Evolutionary conservation across 2,113 vertebrate species (phyloP), one percentile per base, ranked within the genome.

Genomic region (Myrmecobius fasciatus): DNA sequence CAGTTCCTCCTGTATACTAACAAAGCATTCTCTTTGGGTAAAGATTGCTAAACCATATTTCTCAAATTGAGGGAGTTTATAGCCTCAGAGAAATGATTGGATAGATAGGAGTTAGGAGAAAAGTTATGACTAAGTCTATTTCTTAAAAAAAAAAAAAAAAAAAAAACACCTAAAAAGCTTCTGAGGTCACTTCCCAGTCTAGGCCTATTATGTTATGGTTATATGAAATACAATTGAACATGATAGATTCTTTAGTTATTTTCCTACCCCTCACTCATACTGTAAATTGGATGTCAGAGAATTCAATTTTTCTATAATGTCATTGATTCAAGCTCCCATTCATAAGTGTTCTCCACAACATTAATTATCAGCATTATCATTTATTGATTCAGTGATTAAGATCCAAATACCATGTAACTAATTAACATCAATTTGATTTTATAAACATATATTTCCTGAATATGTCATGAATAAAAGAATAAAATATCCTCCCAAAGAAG

Each of bases 1-100:
- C 26, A 92, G 46, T 88, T 91, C 75, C 24, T 90, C 88, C 14
- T 88, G 53, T 88, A 94, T 91, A 92, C 22, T 94, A 92, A 92
- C 1, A 92, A 95, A 96, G 94, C 31, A 54, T 47, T 52, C 31
- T 53, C 28, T 17, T 53, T 96, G 92, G 20, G 25, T 83, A 89
- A 91, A 93, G 91, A 20, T 83, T 89, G 28, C 51, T 89, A 53
- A 47, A 2, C 48, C 94, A 3, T 67, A 90, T 94, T 91, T 93
- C 54, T 10, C 89, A 36, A 95, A 92, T 0, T 83, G 67, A 1
- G 56, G 10, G 11, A 14, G 48, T 53, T 8, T 91, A 53, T 0
- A 28, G 26, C 6, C 26, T 2, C 7, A 94, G 25, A 93, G 92
- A 3, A 67, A 90, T 22, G 10, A 7, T 96, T 90, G 51, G 48